Evolutionary conservation across 1,140 invertebrate genomes (phyloP).

Genomic region (Heliconius eleuchia): DNA sequence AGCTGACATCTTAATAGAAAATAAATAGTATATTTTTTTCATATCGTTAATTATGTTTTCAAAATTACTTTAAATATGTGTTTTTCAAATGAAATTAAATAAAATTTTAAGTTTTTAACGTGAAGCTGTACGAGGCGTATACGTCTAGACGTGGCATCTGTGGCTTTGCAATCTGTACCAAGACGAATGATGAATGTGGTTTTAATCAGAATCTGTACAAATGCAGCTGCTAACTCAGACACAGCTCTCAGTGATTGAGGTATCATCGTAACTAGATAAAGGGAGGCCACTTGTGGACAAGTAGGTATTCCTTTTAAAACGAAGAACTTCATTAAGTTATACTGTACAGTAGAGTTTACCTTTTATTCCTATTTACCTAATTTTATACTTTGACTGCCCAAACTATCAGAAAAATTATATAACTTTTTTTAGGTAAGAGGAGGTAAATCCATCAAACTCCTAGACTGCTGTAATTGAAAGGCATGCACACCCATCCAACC

Average conservation of each 20-base stretch:
- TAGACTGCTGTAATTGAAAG: too few relatives aligned
- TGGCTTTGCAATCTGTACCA: constrained; percentile 14
- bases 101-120: background rate
- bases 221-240: constrained; percentile 23
- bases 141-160: constrained; percentile 24
- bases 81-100: background rate
- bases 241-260: constrained; percentile 1
- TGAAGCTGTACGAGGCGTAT: background rate
- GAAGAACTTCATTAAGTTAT: background rate
- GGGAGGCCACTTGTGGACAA: background rate
- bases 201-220: constrained; percentile 22
- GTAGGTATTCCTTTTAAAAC: background rate
- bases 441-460: too few relatives aligned
- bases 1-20: too few relatives aligned
- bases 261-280: constrained; percentile 5
- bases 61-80: too few relatives aligned
- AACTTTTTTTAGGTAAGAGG: too few relatives aligned
- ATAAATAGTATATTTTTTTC: too few relatives aligned
- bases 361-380: background rate
- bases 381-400: background rate
- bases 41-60: too few relatives aligned
- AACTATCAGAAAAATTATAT: background rate
- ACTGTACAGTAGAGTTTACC: background rate
- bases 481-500: too few relatives aligned
- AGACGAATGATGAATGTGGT: constrained; percentile 22